Evolutionary conservation across 2,113 vertebrate genomes (phyloP).

Genomic region (Halcyon malimbica): DNA sequence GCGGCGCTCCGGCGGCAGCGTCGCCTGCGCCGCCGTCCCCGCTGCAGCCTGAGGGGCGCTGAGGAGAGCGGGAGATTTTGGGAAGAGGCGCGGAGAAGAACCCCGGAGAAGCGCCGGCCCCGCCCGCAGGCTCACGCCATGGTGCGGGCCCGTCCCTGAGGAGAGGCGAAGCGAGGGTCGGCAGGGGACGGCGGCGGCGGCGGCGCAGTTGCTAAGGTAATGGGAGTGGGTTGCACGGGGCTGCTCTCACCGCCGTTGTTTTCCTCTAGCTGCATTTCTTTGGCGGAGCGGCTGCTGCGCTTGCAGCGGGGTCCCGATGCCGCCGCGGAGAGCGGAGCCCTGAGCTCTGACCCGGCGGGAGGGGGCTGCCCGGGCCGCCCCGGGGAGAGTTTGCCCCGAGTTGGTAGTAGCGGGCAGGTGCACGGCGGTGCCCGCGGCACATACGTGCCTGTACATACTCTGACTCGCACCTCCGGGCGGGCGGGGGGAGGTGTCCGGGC

Average conservation of each 20-base stretch:
- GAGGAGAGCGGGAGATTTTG: neutral
- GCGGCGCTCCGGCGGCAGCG: neutral
- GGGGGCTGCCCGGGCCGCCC: neutral
- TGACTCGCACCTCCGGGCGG: neutral
- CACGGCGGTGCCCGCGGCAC: neutral
- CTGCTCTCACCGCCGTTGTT: neutral
- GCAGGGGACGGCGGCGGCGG: neutral
- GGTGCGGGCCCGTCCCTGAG: conserved; percentile 53
- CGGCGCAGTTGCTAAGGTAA: conserved; percentile 75
- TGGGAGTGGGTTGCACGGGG: conserved; percentile 31
- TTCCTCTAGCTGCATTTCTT: neutral
- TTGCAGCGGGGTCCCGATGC: neutral
- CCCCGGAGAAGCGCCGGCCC: conserved; percentile 14
- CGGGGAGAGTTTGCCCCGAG: neutral
- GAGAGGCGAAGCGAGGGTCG: neutral
- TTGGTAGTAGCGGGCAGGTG: neutral
- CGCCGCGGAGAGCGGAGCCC: neutral
- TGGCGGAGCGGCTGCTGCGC: neutral
- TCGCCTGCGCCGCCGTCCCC: neutral
- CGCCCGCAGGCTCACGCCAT: conserved; percentile 19
- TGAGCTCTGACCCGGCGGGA: neutral
- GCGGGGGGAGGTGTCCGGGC: neutral
- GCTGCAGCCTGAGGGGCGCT: neutral
- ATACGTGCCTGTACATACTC: neutral
- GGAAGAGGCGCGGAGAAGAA: neutral